Evolutionary conservation across 2,113 vertebrate species (phyloP).

Genomic region (Eptatretus burgeri): DNA sequence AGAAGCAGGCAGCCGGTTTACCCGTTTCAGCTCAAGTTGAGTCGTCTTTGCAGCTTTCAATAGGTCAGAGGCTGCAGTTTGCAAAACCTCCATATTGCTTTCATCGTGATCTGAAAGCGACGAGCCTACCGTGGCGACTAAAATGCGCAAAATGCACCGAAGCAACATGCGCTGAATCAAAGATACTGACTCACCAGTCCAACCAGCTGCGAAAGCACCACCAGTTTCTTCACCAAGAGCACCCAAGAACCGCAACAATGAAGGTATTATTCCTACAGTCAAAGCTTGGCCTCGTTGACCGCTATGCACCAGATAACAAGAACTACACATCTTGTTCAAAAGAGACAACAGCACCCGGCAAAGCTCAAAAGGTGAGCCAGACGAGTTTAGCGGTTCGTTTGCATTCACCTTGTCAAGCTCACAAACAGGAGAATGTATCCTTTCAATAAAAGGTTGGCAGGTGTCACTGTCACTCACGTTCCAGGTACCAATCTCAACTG

Average conservation of each 20-base stretch:
- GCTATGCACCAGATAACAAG: no score
- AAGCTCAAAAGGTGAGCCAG: conserved; percentile 3
- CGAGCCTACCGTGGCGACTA: background rate
- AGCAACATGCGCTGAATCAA: conserved; percentile 4
- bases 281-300: background rate
- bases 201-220: background rate
- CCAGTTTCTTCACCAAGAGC: conserved; percentile 5
- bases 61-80: background rate
- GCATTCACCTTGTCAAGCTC: conserved; percentile 4
- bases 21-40: no score
- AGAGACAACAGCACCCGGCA: conserved; percentile 4
- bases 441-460: no score
- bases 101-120: background rate
- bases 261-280: background rate
- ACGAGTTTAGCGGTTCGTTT: background rate
- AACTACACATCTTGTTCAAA: background rate
- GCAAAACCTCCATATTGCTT: background rate
- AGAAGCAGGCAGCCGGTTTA: no score
- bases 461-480: background rate
- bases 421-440: background rate
- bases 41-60: background rate
- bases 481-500: background rate
- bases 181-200: background rate
- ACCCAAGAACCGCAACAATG: conserved; percentile 2
- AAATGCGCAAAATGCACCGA: background rate